phyloP scores from a whole-genome alignment of 1,140 invertebrate species.

The Zophobas atratus region DNA sequence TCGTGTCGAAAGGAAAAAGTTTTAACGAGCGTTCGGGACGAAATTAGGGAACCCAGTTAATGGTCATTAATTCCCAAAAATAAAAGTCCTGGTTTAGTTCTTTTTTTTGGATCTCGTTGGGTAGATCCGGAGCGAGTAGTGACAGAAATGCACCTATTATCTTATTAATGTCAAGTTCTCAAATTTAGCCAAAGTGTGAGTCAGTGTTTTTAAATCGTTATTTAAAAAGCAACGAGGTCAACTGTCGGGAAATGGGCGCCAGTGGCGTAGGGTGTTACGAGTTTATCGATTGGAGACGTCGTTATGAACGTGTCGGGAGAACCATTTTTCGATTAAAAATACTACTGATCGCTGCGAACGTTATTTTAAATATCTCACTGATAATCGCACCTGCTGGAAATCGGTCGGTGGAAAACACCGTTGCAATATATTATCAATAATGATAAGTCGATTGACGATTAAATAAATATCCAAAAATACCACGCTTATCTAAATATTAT shows the following conservation, averaged over 20 bases:
- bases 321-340: too few relatives aligned
- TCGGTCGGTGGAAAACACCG: too few relatives aligned
- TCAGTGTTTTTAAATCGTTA: slow-evolving; percentile 24
- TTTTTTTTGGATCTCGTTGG: not conserved
- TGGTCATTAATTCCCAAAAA: slow-evolving; percentile 19
- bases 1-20: not conserved
- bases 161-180: slow-evolving; percentile 34
- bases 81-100: not conserved
- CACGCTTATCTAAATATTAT: too few relatives aligned
- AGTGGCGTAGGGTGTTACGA: not conserved
- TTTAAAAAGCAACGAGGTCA: slow-evolving; percentile 27
- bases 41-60: slow-evolving; percentile 17
- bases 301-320: too few relatives aligned
- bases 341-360: too few relatives aligned
- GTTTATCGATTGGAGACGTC: too few relatives aligned
- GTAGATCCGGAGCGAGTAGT: not conserved
- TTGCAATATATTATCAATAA: too few relatives aligned
- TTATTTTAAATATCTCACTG: too few relatives aligned
- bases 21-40: slow-evolving; percentile 13
- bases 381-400: too few relatives aligned
- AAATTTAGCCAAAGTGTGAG: slow-evolving; percentile 25
- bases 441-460: too few relatives aligned
- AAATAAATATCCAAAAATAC: too few relatives aligned
- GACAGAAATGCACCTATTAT: slow-evolving; percentile 18
- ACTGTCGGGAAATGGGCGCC: slow-evolving; percentile 1